Conservation (phyloP, 2,888 invertebrate species). For the Bhutanitis thaidina region DNA sequence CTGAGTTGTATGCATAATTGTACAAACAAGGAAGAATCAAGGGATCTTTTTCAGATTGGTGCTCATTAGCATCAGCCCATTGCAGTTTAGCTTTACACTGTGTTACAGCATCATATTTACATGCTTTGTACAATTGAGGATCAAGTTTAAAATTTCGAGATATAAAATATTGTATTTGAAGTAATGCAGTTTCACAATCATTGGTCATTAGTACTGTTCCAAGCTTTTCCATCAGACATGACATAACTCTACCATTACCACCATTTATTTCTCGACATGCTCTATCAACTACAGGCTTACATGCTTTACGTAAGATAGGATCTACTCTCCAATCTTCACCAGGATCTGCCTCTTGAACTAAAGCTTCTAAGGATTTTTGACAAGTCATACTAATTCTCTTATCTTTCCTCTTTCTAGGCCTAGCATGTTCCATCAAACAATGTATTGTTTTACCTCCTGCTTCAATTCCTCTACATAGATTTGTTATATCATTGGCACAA, state of each 20-base stretch:
- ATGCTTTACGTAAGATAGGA: slow-evolving; percentile 91
- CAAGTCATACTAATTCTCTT: slow-evolving; percentile 85
- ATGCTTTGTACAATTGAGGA: slow-evolving; percentile 92
- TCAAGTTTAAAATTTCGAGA: slow-evolving; percentile 96
- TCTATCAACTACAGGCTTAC: slow-evolving; percentile 89
- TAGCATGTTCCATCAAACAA: slow-evolving; percentile 95
- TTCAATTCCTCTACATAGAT: slow-evolving; percentile 86
- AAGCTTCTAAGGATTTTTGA: slow-evolving; percentile 87
- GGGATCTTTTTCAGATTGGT: slow-evolving; percentile 89
- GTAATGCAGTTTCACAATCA: slow-evolving; percentile 93
- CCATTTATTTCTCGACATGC: slow-evolving; percentile 86
- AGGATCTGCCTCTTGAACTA: slow-evolving; percentile 93
- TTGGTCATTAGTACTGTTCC: slow-evolving; percentile 91
- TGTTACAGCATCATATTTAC: slow-evolving; percentile 91
- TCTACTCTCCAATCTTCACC: slow-evolving; percentile 98
- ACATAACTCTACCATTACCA: slow-evolving; percentile 91
- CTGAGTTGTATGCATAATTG: slow-evolving; percentile 81
- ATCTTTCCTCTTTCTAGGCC: slow-evolving; percentile 81
- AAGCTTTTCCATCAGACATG: slow-evolving; percentile 95
- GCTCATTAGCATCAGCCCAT: slow-evolving; percentile 84
- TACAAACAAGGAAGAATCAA: slow-evolving; percentile 95
- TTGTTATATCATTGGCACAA: slow-evolving; percentile 91
- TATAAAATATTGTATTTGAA: slow-evolving; percentile 98
- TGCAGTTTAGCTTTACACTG: slow-evolving; percentile 89
- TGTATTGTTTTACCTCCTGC: slow-evolving; percentile 95